These are phyloP conservation scores for Manis javanica DNA, from an alignment of 2,797 vertebrate species.

Conservation along the genomic window DNA sequence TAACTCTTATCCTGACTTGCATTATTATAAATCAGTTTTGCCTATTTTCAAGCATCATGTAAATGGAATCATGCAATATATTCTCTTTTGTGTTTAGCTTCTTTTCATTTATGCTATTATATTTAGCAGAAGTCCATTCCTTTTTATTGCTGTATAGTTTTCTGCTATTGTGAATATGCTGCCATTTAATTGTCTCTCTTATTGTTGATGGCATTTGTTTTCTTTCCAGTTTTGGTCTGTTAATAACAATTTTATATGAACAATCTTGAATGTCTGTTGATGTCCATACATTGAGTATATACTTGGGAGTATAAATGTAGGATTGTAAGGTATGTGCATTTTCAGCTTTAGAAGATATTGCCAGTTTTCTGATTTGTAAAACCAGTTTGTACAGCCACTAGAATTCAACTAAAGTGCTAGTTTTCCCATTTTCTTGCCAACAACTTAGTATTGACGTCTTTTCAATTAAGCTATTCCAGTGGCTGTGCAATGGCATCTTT, in stretches of 20 bases:
- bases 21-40: neutral
- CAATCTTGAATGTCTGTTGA: neutral
- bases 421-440: neutral
- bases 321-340: neutral
- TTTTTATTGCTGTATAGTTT: neutral
- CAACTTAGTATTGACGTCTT: neutral
- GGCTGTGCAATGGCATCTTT: neutral
- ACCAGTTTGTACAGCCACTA: neutral
- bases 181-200: neutral
- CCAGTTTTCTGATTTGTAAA: neutral
- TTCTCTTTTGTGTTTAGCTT: neutral
- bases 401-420: neutral
- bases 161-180: neutral
- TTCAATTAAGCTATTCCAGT: neutral
- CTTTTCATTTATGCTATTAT: neutral
- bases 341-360: neutral
- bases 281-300: neutral
- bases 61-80: neutral
- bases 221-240: neutral
- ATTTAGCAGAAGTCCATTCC: neutral
- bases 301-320: neutral
- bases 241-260: neutral
- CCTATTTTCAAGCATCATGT: neutral
- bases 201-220: neutral
- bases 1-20: neutral